A percentile compares a stretch with the other conserved stretches of the same genome.
phyloP scores from a whole-genome alignment of 2,888 invertebrate species.

The Nemotelus nigrinus region DNA sequence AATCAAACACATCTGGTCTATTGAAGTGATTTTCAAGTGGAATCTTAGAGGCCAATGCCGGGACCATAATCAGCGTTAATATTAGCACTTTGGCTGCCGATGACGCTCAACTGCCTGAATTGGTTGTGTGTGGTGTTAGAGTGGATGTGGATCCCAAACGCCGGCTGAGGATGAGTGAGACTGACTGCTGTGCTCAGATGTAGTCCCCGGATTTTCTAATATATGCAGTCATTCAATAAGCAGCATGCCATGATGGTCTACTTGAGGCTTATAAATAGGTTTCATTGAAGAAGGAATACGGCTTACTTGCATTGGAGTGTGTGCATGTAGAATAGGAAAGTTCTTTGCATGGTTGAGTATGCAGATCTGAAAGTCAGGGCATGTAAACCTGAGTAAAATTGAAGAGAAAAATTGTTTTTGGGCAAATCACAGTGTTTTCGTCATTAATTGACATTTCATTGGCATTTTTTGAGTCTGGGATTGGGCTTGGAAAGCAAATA shows the following conservation, averaged over 20 bases:
- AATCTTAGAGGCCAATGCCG: slow-evolving; percentile 30
- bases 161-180: not conserved
- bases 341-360: too few relatives aligned
- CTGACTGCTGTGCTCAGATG: not conserved
- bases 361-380: too few relatives aligned
- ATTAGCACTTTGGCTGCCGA: slow-evolving; percentile 31
- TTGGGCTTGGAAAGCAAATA: too few relatives aligned
- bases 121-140: too few relatives aligned
- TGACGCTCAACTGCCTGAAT: not conserved
- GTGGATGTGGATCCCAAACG: too few relatives aligned
- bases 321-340: too few relatives aligned
- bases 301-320: too few relatives aligned
- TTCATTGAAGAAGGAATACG: not conserved
- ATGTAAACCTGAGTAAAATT: too few relatives aligned
- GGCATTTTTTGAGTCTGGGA: too few relatives aligned
- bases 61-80: slow-evolving; percentile 19
- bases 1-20: slow-evolving; percentile 27
- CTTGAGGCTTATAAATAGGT: slow-evolving; percentile 24
- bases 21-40: slow-evolving; percentile 31
- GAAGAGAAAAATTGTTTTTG: too few relatives aligned
- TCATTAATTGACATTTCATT: too few relatives aligned
- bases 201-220: not conserved
- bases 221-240: not conserved
- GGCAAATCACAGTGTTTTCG: too few relatives aligned
- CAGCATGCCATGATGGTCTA: slow-evolving; percentile 14